Evolutionary conservation across 1,140 invertebrate genomes (phyloP), one percentile per base, ranked within the genome.

Genomic region (Sogatella furcifera): DNA sequence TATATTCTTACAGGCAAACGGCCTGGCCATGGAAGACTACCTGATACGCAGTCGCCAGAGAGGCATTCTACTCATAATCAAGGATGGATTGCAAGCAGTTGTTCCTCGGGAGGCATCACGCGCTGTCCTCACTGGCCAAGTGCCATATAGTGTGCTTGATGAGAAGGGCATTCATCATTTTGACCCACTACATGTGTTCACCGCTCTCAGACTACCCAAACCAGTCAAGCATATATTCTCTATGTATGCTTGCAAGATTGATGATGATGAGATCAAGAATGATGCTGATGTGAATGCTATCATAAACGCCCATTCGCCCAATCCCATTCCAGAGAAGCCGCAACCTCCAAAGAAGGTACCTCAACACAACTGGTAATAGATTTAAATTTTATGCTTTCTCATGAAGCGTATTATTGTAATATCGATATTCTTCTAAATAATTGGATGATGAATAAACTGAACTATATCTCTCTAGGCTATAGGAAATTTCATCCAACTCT

Each of bases 141-240:
- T 88, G 1, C 80, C 85, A 4, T 90, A 89, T 65, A 83, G 84
- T 3, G 80, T 90, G 3, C 74, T 90, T 0, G 87, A 89, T 68
- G 86, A 90, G 69, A 81, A 79, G 63, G 88, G 88, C 19, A 80
- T 89, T 22, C 81, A 80, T 58, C 83, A 85, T 71, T 89, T 90
- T 68, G 85, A 89, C 68, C 85, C 87, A 0, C 69, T 88, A 49
- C 83, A 88, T 64, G 85, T 86, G 9, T 84, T 87, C 65, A 81
- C 81, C 10, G 84, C 84, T 0, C 69, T 89, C 52, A 81, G 81
- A 59, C 69, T 87, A 8, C 82, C 81, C 62, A 79, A 81, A 64
- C 80, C 80, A 4, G 77, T 77, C 4, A 77, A 81, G 3, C 79
- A 83, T 70, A 73, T 82, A 4, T 64, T 64, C 44, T 64, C 63